Base-by-base conservation (phyloP, 2,113 vertebrate species). In the Syngnathus scovelli region DNA sequence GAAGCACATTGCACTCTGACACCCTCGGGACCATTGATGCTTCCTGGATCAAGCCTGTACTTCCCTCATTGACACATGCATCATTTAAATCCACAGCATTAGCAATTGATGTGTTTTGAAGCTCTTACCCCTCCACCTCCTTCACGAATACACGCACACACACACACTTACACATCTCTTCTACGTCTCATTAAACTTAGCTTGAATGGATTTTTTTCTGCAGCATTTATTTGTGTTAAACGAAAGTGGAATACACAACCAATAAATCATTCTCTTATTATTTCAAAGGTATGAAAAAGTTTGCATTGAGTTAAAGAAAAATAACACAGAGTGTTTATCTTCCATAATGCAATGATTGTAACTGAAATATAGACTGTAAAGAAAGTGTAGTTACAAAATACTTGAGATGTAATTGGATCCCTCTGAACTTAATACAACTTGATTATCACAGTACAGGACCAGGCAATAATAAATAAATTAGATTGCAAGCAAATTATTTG, bases 81-180 rank as follows among this genome's bases (percentile, higher is more conserved):
- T 61, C 37, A 61, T 61, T 78, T 61, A 49, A 33, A 61, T 70
- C 61, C 33, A 49, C 43, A 61, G 7, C 59, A 59, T 67, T 66
- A 77, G 44, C 58, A 78, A 72, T 70, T 43, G 19, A 69, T 61
- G 69, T 68, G n/a, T 77, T 74, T 80, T 75, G 48, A 67, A 74
- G 69, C 56, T 68, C 21, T 38, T 55, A 72, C 37, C 38, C 19
- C 8, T 41, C 19, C n/a, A 16, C 27, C 6, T 56, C 55, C 54
- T 27, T 10, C 23, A 55, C 21, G 1, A 6, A 11, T 6, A 36
- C 51, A 70, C 63, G 23, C 18, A 70, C 72, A 56, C 23, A 7
- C 23, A 37, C 56, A 60, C 61, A 33, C 51, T 66, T 56, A 37
- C 70, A 74, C n/a, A 72, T 70, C 71, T 83, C 64, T 71, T 80